phyloP scores from a whole-genome alignment of 2,888 invertebrate genomes.

The Drosophila prolongata region DNA sequence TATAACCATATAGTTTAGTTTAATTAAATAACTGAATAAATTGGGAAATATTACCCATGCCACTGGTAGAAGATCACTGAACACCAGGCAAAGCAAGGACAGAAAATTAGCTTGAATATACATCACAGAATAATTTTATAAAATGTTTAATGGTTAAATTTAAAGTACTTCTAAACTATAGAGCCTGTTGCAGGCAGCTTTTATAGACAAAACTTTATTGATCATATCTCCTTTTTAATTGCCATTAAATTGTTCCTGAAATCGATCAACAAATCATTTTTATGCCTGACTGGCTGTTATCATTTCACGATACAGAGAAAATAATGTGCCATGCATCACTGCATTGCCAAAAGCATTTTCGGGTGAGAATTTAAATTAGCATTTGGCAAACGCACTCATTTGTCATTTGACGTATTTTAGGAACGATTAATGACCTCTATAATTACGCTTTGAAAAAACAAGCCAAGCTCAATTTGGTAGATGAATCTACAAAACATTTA shows the following conservation, averaged over 20 bases:
- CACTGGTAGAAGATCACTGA: slow-evolving; percentile 39
- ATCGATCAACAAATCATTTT: slow-evolving; percentile 17
- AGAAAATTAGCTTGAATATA: slow-evolving; percentile 17
- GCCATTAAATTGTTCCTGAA: slow-evolving; percentile 49
- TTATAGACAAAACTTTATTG: slow-evolving; percentile 20
- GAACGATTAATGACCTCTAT: slow-evolving; percentile 14
- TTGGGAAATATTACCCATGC: slow-evolving; percentile 56
- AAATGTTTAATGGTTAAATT: background rate
- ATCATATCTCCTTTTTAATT: slow-evolving; percentile 24
- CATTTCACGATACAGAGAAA: slow-evolving; percentile 6
- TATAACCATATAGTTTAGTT: no score
- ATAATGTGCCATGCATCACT: slow-evolving; percentile 33
- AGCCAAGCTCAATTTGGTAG: slow-evolving; percentile 37
- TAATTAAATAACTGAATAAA: background rate
- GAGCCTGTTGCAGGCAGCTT: slow-evolving; percentile 20
- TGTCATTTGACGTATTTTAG: background rate
- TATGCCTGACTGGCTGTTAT: slow-evolving; percentile 48
- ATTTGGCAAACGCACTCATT: slow-evolving; percentile 10
- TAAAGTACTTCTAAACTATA: slow-evolving; percentile 41
- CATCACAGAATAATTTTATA: slow-evolving; percentile 36
- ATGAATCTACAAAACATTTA: slow-evolving; percentile 36
- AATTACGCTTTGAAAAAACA: slow-evolving; percentile 29
- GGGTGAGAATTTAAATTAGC: slow-evolving; percentile 31
- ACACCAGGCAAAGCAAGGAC: slow-evolving; percentile 39
- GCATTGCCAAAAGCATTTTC: slow-evolving; percentile 45